Evolutionary conservation across 2,113 vertebrate genomes (phyloP).

Genomic region (Ceyx melanurus): DNA sequence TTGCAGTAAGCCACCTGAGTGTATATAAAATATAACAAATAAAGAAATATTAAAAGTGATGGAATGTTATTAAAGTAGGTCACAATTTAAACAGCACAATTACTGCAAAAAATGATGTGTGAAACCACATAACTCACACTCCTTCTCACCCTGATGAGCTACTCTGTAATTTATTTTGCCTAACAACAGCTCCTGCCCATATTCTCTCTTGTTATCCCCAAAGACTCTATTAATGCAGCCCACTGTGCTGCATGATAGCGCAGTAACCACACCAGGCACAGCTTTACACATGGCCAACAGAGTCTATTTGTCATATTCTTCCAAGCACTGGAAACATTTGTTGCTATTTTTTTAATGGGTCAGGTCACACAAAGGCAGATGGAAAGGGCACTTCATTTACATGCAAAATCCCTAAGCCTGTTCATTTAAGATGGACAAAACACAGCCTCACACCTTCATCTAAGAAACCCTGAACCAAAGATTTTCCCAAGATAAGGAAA

Average conservation of each 20-base stretch:
- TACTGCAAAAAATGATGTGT: conserved; percentile 10
- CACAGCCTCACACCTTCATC: not conserved
- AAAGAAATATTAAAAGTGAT: conserved; percentile 57
- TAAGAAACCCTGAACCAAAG: not conserved
- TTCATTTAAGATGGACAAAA: not conserved
- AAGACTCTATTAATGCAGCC: conserved; percentile 46
- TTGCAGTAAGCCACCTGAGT: conserved; percentile 54
- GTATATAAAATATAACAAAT: conserved; percentile 50
- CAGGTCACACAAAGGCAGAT: conserved; percentile 39
- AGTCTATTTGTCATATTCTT: conserved; percentile 33
- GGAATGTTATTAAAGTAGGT: conserved; percentile 53
- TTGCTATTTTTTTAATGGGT: conserved; percentile 59
- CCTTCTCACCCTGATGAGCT: not conserved
- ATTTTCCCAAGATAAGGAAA: not conserved
- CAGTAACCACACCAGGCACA: conserved; percentile 53
- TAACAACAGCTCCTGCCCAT: conserved; percentile 62
- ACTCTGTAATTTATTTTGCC: conserved; percentile 60
- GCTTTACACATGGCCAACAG: conserved; percentile 53
- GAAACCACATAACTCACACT: conserved; percentile 18
- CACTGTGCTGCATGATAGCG: conserved; percentile 42
- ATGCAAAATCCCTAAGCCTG: not conserved
- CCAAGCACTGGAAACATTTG: not conserved
- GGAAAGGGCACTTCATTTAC: conserved; percentile 27
- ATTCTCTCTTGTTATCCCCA: conserved; percentile 28
- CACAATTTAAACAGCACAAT: conserved; percentile 61